phyloP scores from a whole-genome alignment of 1,140 invertebrate species.

The Hylyphantes graminicola region DNA sequence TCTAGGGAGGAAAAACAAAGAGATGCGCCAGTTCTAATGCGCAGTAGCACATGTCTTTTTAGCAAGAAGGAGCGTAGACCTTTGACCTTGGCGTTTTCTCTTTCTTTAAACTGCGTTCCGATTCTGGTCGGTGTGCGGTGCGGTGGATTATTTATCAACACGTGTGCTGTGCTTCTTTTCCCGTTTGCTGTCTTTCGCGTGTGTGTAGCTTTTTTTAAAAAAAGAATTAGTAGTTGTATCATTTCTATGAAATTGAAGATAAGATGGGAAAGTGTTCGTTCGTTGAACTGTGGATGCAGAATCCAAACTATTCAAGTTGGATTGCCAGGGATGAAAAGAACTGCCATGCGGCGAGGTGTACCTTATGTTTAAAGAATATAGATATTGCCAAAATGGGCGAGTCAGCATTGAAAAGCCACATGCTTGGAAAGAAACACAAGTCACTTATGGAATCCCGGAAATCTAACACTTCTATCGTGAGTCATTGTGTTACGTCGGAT shows the following conservation, averaged over 20 bases:
- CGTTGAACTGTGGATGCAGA: not conserved
- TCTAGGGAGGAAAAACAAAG: no score
- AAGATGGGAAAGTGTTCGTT: constrained; percentile 8
- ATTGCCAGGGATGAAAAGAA: not conserved
- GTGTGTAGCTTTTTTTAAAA: not conserved
- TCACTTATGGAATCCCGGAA: not conserved
- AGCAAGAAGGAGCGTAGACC: no score
- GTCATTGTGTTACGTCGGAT: not conserved
- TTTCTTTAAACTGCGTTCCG: no score
- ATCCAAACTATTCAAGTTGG: not conserved
- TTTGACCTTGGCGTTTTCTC: no score
- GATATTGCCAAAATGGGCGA: constrained; percentile 18
- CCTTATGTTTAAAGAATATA: not conserved
- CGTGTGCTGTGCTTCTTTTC: no score
- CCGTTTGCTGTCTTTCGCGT: not conserved
- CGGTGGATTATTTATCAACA: no score
- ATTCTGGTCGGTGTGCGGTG: no score
- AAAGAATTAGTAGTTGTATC: not conserved
- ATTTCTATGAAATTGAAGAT: not conserved
- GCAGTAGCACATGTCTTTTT: no score
- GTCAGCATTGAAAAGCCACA: not conserved
- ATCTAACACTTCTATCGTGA: not conserved
- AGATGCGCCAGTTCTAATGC: no score
- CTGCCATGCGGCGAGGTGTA: not conserved
- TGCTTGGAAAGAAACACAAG: not conserved